Base-by-base conservation (phyloP, 2,888 invertebrate genomes). In the Leistus spinibarbis region DNA sequence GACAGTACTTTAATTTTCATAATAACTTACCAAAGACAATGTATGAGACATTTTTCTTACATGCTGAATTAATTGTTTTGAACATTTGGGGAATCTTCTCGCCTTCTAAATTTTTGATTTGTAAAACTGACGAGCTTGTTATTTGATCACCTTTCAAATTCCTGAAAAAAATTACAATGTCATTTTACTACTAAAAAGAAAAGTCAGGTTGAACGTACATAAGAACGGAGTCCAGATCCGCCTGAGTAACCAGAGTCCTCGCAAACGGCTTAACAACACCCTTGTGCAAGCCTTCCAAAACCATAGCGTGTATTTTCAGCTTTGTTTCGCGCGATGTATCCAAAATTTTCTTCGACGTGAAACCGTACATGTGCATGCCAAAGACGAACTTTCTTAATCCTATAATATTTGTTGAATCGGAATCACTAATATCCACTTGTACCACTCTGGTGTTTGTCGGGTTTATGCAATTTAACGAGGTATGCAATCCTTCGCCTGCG, bases 401-500 rank as follows among this genome's bases (percentile, higher is more conserved):
- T n/a, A 92, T 84, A 5, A 90, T 85, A 79, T 85, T 91, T 81
- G 95, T 92, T 77, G 88, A 88, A 1, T 91, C 89, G 79, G 94
- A 85, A 84, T 96, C 95, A 81, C 91, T 92, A 85, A 95, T 95
- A 57, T 95, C 95, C 76, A 96, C 93, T 85, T 96, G 95, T 65
- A 96, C 85, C 83, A 96, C 95, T 77, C 92, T 87, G 10, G 95
- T 92, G 10, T 87, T 87, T 5, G 82, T 80, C 0, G 87, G 90
- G n/a, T n/a, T n/a, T 19, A 92, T 83, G 78, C 92, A 92, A 2
- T 90, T 86, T 0, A 91, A 84, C 0, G 91, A 91, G 0, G 90
- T 92, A 82, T 91, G 89, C 0, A 98, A 88, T 83, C 97, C 95
- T 63, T 96, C 96, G 80, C 96, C 97, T 0, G 97, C 91, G 56